These are phyloP conservation scores for Clupea harengus DNA, from an alignment of 2,113 vertebrate species.

Conservation along the genomic window DNA sequence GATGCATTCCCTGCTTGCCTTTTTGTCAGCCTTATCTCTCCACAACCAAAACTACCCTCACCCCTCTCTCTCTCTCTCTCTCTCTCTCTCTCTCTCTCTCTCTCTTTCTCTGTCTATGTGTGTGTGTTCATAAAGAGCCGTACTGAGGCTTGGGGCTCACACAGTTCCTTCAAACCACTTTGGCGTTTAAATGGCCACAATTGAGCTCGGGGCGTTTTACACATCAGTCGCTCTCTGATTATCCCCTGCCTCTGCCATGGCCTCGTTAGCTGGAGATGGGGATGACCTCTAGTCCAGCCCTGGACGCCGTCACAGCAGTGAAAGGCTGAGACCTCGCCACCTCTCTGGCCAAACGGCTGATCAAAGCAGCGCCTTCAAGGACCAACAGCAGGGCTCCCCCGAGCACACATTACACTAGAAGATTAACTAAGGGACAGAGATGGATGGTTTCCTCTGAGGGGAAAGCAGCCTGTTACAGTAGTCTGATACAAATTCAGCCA, in stretches of 20 bases:
- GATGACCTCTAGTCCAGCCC: not conserved
- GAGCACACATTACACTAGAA: not conserved
- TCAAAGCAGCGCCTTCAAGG: not conserved
- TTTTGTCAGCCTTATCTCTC: not conserved
- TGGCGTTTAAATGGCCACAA: not conserved
- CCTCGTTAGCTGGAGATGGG: not conserved
- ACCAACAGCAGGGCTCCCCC: not conserved
- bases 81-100: not conserved
- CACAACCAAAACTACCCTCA: not conserved
- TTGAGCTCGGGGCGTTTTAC: not conserved
- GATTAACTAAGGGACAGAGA: not conserved
- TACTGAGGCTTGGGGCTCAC: not conserved
- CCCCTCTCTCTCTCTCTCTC: not conserved
- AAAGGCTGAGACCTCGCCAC: not conserved
- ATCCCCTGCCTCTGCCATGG: not conserved
- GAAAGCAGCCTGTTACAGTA: not conserved
- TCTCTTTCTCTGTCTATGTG: not conserved
- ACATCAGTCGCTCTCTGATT: slow-evolving; percentile 1
- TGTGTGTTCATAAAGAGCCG: not conserved
- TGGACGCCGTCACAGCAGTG: not conserved
- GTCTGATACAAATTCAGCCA: not conserved
- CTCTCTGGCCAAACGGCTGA: not conserved
- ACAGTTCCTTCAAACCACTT: not conserved
- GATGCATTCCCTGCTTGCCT: not conserved
- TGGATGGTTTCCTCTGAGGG: not conserved